These are phyloP conservation scores for Pontoporia blainvillei DNA, from an alignment of 2,113 vertebrate genomes.

Conservation along the genomic window DNA sequence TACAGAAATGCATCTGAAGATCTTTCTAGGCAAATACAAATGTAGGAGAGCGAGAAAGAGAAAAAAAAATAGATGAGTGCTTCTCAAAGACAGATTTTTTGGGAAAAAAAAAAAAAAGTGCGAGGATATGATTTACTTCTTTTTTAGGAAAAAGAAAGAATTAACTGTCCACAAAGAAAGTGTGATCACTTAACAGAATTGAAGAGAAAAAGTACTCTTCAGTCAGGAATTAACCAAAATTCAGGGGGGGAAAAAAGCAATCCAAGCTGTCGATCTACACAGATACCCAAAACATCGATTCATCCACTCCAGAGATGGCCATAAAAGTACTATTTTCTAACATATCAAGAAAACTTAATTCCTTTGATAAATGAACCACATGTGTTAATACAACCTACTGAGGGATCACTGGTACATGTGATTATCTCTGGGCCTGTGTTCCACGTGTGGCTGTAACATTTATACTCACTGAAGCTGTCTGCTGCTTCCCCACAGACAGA, in stretches of 20 bases:
- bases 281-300: not conserved
- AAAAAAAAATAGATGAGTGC: not conserved
- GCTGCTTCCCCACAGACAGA: slow-evolving; percentile 31
- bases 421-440: slow-evolving; percentile 13
- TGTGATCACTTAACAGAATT: not conserved
- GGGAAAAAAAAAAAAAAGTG: not conserved
- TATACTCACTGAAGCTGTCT: slow-evolving; percentile 24
- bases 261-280: not conserved
- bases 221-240: not conserved
- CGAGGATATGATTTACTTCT: not conserved
- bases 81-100: slow-evolving; percentile 14
- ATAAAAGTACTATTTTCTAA: not conserved
- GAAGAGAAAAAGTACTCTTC: not conserved
- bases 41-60: not conserved
- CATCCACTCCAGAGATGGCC: not conserved
- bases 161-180: not conserved
- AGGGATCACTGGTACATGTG: not conserved
- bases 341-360: slow-evolving; percentile 34
- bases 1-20: slow-evolving; percentile 22
- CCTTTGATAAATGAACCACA: slow-evolving; percentile 21
- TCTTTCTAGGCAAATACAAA: not conserved
- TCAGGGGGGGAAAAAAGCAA: not conserved
- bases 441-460: slow-evolving; percentile 11
- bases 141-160: not conserved
- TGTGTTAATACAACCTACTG: not conserved